Conservation (phyloP, 2,797 vertebrate genomes). For the Craterocephalus amniculus region DNA sequence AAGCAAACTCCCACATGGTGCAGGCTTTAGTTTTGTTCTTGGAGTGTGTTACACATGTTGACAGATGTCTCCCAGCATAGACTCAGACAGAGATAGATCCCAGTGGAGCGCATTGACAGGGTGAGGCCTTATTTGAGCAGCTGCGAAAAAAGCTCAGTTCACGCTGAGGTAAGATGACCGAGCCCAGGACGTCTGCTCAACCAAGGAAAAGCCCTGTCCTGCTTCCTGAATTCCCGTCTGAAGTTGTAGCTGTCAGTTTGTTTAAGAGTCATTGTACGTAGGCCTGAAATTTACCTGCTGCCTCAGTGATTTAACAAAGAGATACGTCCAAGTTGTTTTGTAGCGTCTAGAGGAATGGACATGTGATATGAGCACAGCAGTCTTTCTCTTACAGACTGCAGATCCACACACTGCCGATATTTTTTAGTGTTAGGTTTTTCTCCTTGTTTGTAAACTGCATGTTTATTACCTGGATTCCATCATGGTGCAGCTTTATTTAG, state of each 20-base stretch:
- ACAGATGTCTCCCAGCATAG: conserved; percentile 79
- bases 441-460: neutral
- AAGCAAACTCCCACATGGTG: conserved; percentile 63
- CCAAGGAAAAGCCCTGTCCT: conserved; percentile 44
- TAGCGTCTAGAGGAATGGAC: neutral
- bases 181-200: conserved; percentile 47
- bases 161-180: conserved; percentile 62
- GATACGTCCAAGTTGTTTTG: conserved; percentile 9
- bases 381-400: neutral
- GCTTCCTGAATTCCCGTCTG: conserved; percentile 27
- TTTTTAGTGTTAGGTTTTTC: neutral
- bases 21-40: conserved; percentile 68
- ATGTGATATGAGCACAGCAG: neutral
- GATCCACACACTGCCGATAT: neutral
- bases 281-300: conserved; percentile 47
- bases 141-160: conserved; percentile 66
- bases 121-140: conserved; percentile 58
- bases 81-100: conserved; percentile 67
- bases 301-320: conserved; percentile 49
- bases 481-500: neutral
- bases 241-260: conserved; percentile 61
- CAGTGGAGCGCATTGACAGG: conserved; percentile 65
- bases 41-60: conserved; percentile 71
- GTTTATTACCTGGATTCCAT: neutral
- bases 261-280: conserved; percentile 55